Conservation (phyloP, 2,797 vertebrate genomes). For the Etheostoma perlongum region DNA sequence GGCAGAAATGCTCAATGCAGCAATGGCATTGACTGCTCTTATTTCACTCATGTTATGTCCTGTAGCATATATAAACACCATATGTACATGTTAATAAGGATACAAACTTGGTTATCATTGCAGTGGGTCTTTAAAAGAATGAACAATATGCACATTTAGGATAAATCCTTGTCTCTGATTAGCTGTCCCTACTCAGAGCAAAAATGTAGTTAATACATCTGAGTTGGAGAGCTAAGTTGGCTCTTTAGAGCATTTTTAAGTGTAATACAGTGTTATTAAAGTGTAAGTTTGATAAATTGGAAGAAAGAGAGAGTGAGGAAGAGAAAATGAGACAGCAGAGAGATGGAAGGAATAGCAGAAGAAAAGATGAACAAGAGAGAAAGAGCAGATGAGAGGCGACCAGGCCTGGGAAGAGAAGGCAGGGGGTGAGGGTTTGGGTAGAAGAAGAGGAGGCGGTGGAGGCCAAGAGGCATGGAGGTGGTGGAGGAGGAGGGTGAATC, state of each 20-base stretch:
- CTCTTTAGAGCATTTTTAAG: conserved; percentile 1
- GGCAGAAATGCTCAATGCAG: too few relatives aligned
- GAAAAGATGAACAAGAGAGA: conserved; percentile 53
- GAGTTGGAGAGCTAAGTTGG: not conserved
- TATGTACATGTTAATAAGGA: too few relatives aligned
- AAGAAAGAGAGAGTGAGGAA: not conserved
- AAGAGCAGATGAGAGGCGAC: conserved; percentile 72
- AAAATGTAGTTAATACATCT: too few relatives aligned
- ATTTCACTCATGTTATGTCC: too few relatives aligned
- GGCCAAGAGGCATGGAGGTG: conserved; percentile 68
- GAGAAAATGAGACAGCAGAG: conserved; percentile 20
- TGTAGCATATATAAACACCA: too few relatives aligned
- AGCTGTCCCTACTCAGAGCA: too few relatives aligned
- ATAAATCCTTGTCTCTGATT: too few relatives aligned
- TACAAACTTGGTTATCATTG: too few relatives aligned
- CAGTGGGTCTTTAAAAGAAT: too few relatives aligned
- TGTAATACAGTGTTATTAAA: not conserved
- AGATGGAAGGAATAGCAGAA: conserved; percentile 27
- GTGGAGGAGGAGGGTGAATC: conserved; percentile 73
- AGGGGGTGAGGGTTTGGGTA: conserved; percentile 59
- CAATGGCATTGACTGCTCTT: too few relatives aligned
- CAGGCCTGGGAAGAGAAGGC: conserved; percentile 69
- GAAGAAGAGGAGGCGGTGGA: conserved; percentile 68
- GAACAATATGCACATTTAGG: too few relatives aligned
- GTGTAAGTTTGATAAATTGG: conserved; percentile 14